Evolutionary conservation across 1,140 invertebrate species (phyloP), one percentile per base, ranked within the genome.

Genomic region (Lerema accius): DNA sequence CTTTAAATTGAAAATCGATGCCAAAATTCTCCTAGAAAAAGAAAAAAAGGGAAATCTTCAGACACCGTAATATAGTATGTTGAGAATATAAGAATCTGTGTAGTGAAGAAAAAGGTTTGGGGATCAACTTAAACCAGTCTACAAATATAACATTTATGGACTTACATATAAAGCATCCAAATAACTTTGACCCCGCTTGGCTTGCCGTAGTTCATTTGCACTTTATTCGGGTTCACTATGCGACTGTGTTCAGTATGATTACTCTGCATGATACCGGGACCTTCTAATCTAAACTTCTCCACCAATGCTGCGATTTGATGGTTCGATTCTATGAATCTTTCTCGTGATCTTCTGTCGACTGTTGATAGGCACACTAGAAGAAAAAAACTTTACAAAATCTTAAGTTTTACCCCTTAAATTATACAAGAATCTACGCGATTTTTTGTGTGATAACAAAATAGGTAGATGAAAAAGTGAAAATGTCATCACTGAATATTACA

Each of bases 251-350:
- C 90, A 1, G 82, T 78, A 74, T 73, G 87, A 48, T 77, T 79
- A 78, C 55, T 89, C 67, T 79, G 82, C 88, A 83, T 86, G 69
- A 87, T 91, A 68, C 51, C 89, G 82, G 85, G 76, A 73, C 92
- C 82, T 84, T 98, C 97, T 10, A 95, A 84, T 79, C 97, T 97
- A 76, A 98, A 98, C 78, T 97, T 97, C 56, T 98, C 97, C 0
- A 98, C 97, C 0, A 98, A 82, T 0, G 96, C 95, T 4, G 96
- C 95, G 70, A 98, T 98, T 85, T 98, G 97, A 63, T 97, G 96
- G 78, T 97, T 98, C 0, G 97, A 98, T 82, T 98, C 97, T 6
- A 98, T 92, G 81, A 98, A 98, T 9, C 96, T 92, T 84, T 98
- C 97, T 16, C 97, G 92, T 35, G 95, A 97, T 55, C 96, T 91